Conservation (phyloP, 2,113 vertebrate genomes). For the Climacteris rufus region DNA sequence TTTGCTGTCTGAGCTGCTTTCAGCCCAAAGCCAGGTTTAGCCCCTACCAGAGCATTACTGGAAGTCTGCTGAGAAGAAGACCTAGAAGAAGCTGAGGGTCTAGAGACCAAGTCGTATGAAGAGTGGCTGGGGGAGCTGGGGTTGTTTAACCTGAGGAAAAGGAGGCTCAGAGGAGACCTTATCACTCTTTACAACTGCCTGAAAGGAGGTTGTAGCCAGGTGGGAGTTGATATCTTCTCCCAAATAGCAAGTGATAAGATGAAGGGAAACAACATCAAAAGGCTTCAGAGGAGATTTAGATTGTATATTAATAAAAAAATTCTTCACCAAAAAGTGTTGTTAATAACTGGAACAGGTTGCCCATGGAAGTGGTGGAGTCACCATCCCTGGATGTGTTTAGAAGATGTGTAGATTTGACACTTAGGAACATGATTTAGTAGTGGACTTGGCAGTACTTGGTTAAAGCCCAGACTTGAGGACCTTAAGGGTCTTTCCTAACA, state of each 20-base stretch:
- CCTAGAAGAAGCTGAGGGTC: neutral
- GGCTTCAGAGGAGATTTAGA: neutral
- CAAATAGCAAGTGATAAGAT: neutral
- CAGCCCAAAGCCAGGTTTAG: neutral
- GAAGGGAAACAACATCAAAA: neutral
- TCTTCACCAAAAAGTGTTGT: neutral
- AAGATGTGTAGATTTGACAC: fast-evolving
- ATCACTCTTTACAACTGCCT: neutral
- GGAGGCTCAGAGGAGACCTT: neutral
- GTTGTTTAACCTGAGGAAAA: neutral
- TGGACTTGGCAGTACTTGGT: neutral
- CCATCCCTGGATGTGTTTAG: neutral
- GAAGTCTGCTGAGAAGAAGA: neutral
- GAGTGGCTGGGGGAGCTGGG: neutral
- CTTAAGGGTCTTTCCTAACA: neutral
- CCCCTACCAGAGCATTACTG: neutral
- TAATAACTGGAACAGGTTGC: neutral
- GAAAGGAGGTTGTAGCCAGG: neutral
- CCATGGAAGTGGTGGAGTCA: neutral
- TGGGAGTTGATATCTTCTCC: neutral
- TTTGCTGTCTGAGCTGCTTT: neutral
- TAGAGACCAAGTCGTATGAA: neutral
- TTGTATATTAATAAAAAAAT: neutral
- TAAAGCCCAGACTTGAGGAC: neutral
- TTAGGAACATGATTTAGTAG: neutral